Conservation (phyloP, 2,888 invertebrate genomes). For the Pollenia griseotomentosa region DNA sequence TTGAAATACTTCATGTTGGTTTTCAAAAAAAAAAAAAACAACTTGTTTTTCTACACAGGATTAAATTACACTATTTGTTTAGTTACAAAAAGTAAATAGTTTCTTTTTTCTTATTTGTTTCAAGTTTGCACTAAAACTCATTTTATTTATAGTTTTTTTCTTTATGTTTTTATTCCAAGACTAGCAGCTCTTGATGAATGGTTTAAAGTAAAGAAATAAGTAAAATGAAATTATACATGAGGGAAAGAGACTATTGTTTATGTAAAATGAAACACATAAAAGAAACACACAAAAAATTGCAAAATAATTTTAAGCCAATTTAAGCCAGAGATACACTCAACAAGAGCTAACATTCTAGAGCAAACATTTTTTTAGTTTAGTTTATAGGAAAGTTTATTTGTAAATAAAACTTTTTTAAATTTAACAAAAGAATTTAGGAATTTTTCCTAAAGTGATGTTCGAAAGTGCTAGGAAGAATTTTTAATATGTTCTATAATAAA, state of each 20-base stretch:
- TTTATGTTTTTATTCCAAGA: constrained; percentile 7
- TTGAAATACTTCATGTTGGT: constrained; percentile 11
- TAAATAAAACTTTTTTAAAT: not conserved
- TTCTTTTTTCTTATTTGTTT: not conserved
- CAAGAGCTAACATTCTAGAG: not conserved
- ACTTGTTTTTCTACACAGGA: constrained; percentile 17
- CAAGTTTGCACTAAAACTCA: not conserved
- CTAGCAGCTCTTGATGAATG: constrained; percentile 23
- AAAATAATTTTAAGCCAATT: constrained; percentile 22
- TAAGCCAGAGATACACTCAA: not conserved
- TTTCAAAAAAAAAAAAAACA: constrained; percentile 11
- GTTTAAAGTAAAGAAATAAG: constrained; percentile 8
- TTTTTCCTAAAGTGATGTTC: no score
- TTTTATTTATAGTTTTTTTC: constrained; percentile 8
- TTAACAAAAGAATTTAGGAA: not conserved
- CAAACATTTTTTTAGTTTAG: constrained; percentile 5
- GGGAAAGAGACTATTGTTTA: constrained; percentile 19
- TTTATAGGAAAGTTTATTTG: constrained; percentile 21
- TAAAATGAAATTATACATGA: constrained; percentile 9
- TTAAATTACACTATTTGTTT: constrained; percentile 23
- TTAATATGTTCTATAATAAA: no score
- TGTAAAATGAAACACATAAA: not conserved
- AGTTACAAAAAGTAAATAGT: not conserved
- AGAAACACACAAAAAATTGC: not conserved
- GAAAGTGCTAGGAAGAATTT: no score